These are phyloP conservation scores for Selenia dentaria DNA, from an alignment of 2,888 invertebrate genomes.

Conservation along the genomic window DNA sequence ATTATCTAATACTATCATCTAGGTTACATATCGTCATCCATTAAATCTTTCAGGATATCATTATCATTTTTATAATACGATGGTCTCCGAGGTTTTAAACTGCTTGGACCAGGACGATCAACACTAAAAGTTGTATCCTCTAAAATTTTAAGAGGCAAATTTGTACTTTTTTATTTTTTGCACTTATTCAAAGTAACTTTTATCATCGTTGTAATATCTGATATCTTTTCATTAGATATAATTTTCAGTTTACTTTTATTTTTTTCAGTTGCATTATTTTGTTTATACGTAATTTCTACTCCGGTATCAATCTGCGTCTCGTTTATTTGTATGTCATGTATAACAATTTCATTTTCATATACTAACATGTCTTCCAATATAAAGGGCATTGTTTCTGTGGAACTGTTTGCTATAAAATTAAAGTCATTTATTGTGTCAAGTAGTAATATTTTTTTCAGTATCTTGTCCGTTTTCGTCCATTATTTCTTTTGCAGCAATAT, in stretches of 20 bases:
- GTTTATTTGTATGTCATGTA: constrained; percentile 18
- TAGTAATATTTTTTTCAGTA: constrained; percentile 25
- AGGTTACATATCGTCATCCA: too few relatives aligned
- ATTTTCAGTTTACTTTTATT: constrained; percentile 24
- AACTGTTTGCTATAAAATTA: constrained; percentile 24
- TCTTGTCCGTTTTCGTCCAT: constrained; percentile 19
- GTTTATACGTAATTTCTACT: constrained; percentile 21
- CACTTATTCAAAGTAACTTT: constrained; percentile 9
- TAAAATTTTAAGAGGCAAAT: too few relatives aligned
- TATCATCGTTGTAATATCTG: constrained; percentile 24
- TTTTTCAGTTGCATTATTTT: constrained; percentile 14
- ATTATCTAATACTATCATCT: too few relatives aligned
- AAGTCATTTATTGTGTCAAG: constrained; percentile 25
- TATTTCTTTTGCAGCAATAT: constrained; percentile 24
- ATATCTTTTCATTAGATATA: constrained; percentile 22
- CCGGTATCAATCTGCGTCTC: constrained; percentile 19
- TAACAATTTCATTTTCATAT: constrained; percentile 26
- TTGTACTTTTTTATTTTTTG: too few relatives aligned
- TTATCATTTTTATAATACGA: too few relatives aligned
- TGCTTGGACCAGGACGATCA: too few relatives aligned
- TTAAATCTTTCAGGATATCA: too few relatives aligned
- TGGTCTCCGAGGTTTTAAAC: too few relatives aligned
- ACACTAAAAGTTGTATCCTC: too few relatives aligned
- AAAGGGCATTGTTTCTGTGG: constrained; percentile 25
- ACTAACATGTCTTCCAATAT: constrained; percentile 24